These are phyloP conservation scores for Eupithecia inturbata DNA, from an alignment of 2,888 invertebrate genomes.

Conservation along the genomic window DNA sequence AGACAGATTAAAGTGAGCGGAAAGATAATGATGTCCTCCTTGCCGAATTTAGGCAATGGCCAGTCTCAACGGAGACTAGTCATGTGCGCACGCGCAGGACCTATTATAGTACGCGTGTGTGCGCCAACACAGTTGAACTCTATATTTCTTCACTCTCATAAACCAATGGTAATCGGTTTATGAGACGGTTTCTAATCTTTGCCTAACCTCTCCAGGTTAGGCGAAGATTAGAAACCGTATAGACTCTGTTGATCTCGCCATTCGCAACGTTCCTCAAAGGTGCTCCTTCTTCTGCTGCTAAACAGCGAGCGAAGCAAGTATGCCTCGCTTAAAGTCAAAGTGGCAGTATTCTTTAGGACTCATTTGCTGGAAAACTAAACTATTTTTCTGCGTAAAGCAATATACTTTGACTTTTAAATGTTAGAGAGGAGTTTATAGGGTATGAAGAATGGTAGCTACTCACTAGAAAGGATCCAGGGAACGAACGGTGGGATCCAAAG, in stretches of 20 bases:
- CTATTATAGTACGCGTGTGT: neutral
- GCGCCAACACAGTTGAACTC: neutral
- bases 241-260: too few relatives aligned
- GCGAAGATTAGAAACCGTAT: neutral
- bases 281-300: too few relatives aligned
- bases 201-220: too few relatives aligned
- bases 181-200: too few relatives aligned
- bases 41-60: too few relatives aligned
- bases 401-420: too few relatives aligned
- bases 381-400: neutral
- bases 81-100: too few relatives aligned
- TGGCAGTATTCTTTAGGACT: too few relatives aligned
- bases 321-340: too few relatives aligned
- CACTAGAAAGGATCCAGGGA: slow-evolving; percentile 63
- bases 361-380: neutral
- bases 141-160: neutral
- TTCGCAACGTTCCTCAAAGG: too few relatives aligned
- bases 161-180: neutral
- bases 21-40: neutral
- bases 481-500: slow-evolving; percentile 37
- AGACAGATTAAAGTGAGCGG: slow-evolving; percentile 15
- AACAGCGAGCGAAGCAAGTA: too few relatives aligned
- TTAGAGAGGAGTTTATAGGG: neutral
- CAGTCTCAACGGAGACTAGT: too few relatives aligned
- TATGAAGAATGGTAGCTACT: slow-evolving; percentile 43